Evolutionary conservation across 2,113 vertebrate species (phyloP), one percentile per base, ranked within the genome.

Genomic region (Xenopus laevis): DNA sequence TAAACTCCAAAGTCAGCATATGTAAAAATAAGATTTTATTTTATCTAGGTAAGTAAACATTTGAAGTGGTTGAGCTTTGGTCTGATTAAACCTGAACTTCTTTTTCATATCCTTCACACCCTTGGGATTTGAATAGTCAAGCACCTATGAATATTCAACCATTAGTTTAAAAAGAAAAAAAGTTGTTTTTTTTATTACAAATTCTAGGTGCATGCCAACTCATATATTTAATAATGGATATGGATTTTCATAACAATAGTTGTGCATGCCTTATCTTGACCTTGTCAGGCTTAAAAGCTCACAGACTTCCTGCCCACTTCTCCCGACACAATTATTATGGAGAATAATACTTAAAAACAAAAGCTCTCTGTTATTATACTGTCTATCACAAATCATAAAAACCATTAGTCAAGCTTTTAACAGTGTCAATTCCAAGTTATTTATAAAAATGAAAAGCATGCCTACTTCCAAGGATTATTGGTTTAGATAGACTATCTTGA

Each of bases 221-320:
- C 53, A 58, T 57, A 47, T 44, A 74, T 65, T 74, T 74, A 74
- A 74, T 74, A 59, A 74, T 55, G 53, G 71, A 64, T 74, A 74
- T 66, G 53, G 63, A 58, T 52, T 74, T 74, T 74, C 71, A 66
- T 66, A 74, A 66, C 71, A 66, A 67, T 74, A 59, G 63, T 74
- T 74, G 58, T 47, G 53, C 18, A 59, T 66, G 71, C 52, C 53
- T 66, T 59, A 61, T 66, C 50, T 46, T 66, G 71, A 74, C 71
- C 71, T 66, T 66, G 71, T 74, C 71, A 74, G 58, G 65, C 71
- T 66, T 74, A 74, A 74, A 66, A 74, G 71, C 71, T 65, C 63
- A 65, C 45, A 72, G 59, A 72, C 70, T 63, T 74, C 71, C 63
- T 74, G 63, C 71, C 52, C 33, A 66, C 63, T 53, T 66, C 53